These are phyloP conservation scores for Mesopsocus fuscifrons DNA, from an alignment of 2,888 invertebrate species.

Conservation along the genomic window DNA sequence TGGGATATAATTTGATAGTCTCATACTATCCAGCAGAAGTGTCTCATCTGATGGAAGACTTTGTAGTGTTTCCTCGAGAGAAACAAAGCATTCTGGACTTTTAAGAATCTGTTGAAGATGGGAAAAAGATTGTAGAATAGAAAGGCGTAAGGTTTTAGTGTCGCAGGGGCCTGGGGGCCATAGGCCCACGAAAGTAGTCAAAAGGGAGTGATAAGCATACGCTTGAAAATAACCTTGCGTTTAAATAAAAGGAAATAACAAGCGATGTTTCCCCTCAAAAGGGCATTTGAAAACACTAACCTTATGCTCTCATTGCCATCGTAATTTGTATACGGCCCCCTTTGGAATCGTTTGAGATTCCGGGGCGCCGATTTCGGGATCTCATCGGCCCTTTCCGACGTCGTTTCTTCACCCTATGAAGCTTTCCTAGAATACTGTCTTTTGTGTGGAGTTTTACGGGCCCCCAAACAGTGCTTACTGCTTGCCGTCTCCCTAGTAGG, in stretches of 20 bases:
- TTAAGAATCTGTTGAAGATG: no score
- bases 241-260: slow-evolving; percentile 6
- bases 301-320: slow-evolving; percentile 5
- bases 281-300: slow-evolving; percentile 10
- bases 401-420: background rate
- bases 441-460: no score
- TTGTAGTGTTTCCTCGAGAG: no score
- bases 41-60: no score
- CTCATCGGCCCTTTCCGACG: background rate
- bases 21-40: no score
- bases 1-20: no score
- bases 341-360: slow-evolving; percentile 5
- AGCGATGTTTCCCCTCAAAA: background rate
- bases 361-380: slow-evolving; percentile 3
- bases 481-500: no score
- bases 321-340: slow-evolving; percentile 10
- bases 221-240: background rate
- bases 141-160: no score
- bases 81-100: no score
- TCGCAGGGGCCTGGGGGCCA: no score
- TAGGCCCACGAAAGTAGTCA: slow-evolving; percentile 3
- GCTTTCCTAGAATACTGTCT: background rate
- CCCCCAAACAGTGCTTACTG: no score
- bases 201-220: slow-evolving; percentile 8
- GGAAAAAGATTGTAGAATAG: no score